Conservation (phyloP, 2,113 vertebrate species). For the Zapornia atra region DNA sequence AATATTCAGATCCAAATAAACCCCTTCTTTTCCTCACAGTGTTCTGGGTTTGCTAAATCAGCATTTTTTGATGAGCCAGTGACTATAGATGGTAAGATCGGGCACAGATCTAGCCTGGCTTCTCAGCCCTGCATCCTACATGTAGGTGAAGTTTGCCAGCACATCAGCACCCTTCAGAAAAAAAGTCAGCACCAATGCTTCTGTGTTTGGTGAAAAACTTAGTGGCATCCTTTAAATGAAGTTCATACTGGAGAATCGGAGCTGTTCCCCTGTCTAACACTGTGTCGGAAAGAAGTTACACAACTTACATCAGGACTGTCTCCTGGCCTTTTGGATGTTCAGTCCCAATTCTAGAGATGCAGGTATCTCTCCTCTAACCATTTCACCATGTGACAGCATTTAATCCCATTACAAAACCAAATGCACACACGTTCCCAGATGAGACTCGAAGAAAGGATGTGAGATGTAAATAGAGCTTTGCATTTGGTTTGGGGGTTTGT, state of each 20-base stretch:
- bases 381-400: not conserved
- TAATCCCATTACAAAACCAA: not conserved
- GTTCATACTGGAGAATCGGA: not conserved
- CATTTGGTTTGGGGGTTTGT: not conserved
- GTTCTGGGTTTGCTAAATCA: not conserved
- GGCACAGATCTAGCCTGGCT: not conserved
- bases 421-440: not conserved
- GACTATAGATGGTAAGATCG: not conserved
- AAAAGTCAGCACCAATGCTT: not conserved
- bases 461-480: conserved; percentile 7
- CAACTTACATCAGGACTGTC: not conserved
- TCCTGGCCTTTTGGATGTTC: not conserved
- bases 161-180: not conserved
- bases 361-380: not conserved
- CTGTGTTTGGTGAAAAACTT: not conserved
- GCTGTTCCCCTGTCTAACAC: not conserved
- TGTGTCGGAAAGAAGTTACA: not conserved
- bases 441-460: not conserved
- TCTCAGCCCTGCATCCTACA: not conserved
- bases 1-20: not conserved
- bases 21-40: not conserved
- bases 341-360: not conserved
- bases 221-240: not conserved
- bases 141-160: not conserved
- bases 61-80: not conserved